phyloP scores from a whole-genome alignment of 2,113 vertebrate genomes.

The Benitochromis conjunctus region DNA sequence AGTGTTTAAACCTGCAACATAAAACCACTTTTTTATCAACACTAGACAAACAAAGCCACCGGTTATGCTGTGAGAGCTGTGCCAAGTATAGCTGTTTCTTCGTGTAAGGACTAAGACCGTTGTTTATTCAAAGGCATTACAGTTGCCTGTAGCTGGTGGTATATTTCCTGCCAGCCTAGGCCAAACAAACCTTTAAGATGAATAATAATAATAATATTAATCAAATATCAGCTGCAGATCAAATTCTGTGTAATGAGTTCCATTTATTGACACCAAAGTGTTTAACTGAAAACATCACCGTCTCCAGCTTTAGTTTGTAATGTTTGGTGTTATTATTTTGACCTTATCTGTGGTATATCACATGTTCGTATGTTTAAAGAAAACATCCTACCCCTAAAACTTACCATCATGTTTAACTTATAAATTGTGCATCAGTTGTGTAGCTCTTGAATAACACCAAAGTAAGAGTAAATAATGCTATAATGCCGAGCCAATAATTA shows the following conservation, averaged over 20 bases:
- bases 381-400: not conserved
- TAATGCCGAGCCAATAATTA: not conserved
- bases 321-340: not conserved
- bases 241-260: not conserved
- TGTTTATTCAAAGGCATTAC: conserved; percentile 21
- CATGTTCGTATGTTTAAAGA: not conserved
- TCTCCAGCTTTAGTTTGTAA: not conserved
- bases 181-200: not conserved
- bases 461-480: not conserved
- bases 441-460: not conserved
- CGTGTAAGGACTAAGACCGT: not conserved
- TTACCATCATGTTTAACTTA: not conserved
- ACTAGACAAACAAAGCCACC: not conserved
- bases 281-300: not conserved
- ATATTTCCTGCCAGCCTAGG: not conserved
- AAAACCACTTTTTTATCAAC: not conserved
- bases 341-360: not conserved
- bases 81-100: not conserved
- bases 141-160: not conserved
- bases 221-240: not conserved
- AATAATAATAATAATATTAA: not conserved
- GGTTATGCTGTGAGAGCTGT: not conserved
- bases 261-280: not conserved
- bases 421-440: not conserved
- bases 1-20: not conserved